Base-by-base conservation (phyloP, 2,113 vertebrate genomes). In the Hassar affinis region DNA sequence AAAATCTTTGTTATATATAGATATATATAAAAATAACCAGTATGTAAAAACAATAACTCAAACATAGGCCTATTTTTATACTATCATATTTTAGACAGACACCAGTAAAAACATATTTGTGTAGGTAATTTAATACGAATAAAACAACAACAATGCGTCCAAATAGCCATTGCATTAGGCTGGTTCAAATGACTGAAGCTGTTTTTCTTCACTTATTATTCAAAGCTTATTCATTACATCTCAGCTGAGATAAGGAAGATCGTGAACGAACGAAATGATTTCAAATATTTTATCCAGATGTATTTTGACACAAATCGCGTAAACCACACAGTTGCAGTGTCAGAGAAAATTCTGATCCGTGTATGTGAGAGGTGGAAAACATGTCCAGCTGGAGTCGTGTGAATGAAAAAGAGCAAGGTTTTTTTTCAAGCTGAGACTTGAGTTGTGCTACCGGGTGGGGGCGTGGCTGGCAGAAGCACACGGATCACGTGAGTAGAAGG, bases 331-430 rank as follows among this genome's bases (percentile, higher is more conserved):
- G 38, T n/a, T 69, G 17, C 4, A n/a, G 22, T 38, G 61, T 64
- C 47, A 81, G 20, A 42, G 22, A 42, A 57, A 57, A 57, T 27
- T 80, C 14, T 12, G 74, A 57, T 54, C 27, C 5, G 33, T 74
- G 59, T 30, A 35, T n/a, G 17, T 72, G n/a, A 57, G 80, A 49
- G 52, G 17, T 12, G 52, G 80, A 72, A 56, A 81, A 69, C 52
- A 74, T 47, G 68, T 57, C 51, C 51, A 71, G 38, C 78, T 81
- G 79, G 64, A 69, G 30, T 68, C 78, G 27, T 66, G 49, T 62
- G 47, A 66, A 49, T 51, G 61, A 80, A 66, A 66, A 66, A 66
- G 42, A 64, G 79, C 79, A 54, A 82, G 35, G 74, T 82, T 71
- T 57, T 57, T 82, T 71, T 57, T 57, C n/a, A 33, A 47, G 68